Evolutionary conservation across 2,888 invertebrate species (phyloP), one percentile per base, ranked within the genome.

Genomic region (Coleophora deauratella): DNA sequence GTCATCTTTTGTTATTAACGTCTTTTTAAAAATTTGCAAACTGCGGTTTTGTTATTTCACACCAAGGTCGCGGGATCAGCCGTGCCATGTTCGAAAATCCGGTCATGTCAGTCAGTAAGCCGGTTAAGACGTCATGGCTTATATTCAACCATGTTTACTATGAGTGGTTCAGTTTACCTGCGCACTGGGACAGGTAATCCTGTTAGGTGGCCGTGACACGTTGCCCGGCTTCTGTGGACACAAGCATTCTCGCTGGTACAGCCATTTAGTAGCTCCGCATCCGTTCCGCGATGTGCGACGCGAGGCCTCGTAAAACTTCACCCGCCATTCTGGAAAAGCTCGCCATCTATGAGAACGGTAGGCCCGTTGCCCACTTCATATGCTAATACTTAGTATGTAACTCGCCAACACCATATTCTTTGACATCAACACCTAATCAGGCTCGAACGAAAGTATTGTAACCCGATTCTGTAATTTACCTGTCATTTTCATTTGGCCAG

Each of bases 201-300:
- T 79, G 82, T 85, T 85, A 85, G 80, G 70, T 80, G 85, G 72
- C 84, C 85, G 72, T 84, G 84, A 84, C 85, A 82, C 66, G 75
- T 66, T 80, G 74, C 69, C 74, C 77, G 81, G 80, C 79, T 81
- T 80, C 79, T 73, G 37, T 36, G 38, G 65, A 57, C 62, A 49
- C 66, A 69, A 68, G 68, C 72, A 72, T 74, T 72, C 32, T 28
- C 13, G 28, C 54, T 56, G 55, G 37, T 43, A 47, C 12, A 31
- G 32, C 57, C 56, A 52, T 63, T 46, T 50, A 61, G 62, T 67
- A 67, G 59, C 52, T 55, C 62, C 63, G 72, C 64, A 72, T 72
- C 72, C 72, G 72, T 71, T 69, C 51, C 67, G 68, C 77, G 56
- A 84, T 81, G 84, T 75, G 73, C 72, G 82, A 80, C 59, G 60